These are phyloP conservation scores for Bradypodion pumilum DNA, from an alignment of 2,797 vertebrate species.

Conservation along the genomic window DNA sequence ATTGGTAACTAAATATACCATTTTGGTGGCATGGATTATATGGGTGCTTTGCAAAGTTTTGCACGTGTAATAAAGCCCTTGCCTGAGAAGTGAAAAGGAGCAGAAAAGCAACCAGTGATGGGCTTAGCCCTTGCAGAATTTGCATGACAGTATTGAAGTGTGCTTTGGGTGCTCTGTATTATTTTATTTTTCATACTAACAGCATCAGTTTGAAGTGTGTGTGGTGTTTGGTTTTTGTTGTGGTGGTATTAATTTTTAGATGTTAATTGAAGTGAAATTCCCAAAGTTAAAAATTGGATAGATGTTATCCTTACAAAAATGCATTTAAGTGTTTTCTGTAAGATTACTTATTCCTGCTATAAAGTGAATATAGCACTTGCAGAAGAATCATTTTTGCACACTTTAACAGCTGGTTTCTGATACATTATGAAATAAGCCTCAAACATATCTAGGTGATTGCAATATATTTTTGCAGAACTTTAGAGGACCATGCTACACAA, in stretches of 20 bases:
- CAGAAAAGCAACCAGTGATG: conserved; percentile 63
- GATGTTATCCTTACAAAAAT: conserved; percentile 66
- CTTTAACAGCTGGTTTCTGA: conserved; percentile 51
- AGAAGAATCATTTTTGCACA: conserved; percentile 63
- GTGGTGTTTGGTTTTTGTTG: conserved; percentile 69
- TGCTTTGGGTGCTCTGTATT: conserved; percentile 72
- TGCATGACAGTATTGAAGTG: conserved; percentile 77
- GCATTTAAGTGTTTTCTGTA: conserved; percentile 59
- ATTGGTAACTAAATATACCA: conserved; percentile 90
- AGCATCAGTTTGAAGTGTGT: conserved; percentile 74
- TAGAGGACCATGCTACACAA: conserved; percentile 59
- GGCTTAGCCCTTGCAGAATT: conserved; percentile 73
- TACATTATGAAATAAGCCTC: conserved; percentile 68
- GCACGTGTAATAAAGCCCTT: conserved; percentile 80
- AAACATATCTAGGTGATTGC: conserved; percentile 67
- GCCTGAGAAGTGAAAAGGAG: conserved; percentile 67
- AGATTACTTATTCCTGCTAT: conserved; percentile 62
- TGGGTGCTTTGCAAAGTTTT: conserved; percentile 80
- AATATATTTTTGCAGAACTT: conserved; percentile 68
- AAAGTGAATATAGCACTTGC: conserved; percentile 61
- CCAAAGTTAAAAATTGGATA: conserved; percentile 71
- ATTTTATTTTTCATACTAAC: conserved; percentile 77
- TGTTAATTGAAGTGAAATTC: conserved; percentile 68
- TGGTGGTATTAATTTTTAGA: conserved; percentile 68
- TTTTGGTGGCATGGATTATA: conserved; percentile 87